Base-by-base conservation (phyloP, 2,113 vertebrate genomes). In the Cariama cristata region DNA sequence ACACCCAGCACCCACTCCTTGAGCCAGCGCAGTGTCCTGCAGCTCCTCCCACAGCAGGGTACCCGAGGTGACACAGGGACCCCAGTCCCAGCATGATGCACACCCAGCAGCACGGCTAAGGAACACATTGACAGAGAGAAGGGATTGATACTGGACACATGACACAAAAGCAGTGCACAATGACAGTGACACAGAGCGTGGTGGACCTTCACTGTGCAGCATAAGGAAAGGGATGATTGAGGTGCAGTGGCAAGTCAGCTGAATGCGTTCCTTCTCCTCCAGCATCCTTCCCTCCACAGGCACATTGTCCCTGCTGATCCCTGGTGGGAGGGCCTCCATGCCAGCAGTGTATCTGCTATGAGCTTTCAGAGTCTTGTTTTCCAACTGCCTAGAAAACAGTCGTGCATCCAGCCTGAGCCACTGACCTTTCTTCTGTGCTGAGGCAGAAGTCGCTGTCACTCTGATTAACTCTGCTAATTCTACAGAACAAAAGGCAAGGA, bases 381-480 rank as follows among this genome's bases (percentile, higher is more conserved):
- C 89, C 64, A 83, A 2, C 63, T 64, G 79, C 84, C 66, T 73
- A 50, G 79, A 95, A 89, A 95, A 88, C 68, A 95, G 88, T 92
- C 11, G 1, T 21, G 42, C 68, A 85, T 88, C 85, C 82, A 95
- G 88, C 86, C 94, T 32, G 83, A 96, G 91, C 72, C 86, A 62
- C 82, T 97, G 97, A 97, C 97, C 97, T 97, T 97, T 96, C 88
- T 74, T 88, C 95, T 94, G 95, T 9, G 3, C 92, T 28, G 79
- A 96, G 89, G 91, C 93, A 97, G 93, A 97, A 97, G 93, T 96
- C 7, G 4, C 92, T 97, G 97, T 97, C 92, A 74, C 86, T 96
- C 89, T 92, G 96, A 97, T 97, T 97, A 96, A 94, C 94, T 96
- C 96, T 8, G 66, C 80, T 97, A 93, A 97, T 94, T 96, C 95